These are phyloP conservation scores for Gasterosteus nipponicus DNA, from an alignment of 2,113 vertebrate species.

Conservation along the genomic window DNA sequence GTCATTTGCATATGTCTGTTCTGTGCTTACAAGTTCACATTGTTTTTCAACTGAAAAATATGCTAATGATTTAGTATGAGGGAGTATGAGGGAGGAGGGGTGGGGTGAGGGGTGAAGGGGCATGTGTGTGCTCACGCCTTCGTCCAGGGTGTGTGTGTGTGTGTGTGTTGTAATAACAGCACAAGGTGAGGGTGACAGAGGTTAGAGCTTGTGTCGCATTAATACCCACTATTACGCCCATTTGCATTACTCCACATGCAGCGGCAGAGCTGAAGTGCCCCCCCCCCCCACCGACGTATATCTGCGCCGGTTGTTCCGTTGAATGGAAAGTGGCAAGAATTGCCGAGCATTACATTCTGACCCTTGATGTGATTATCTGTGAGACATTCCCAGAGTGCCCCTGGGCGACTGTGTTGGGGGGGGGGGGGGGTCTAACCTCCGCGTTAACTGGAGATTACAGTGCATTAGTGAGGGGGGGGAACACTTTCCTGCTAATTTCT, in stretches of 20 bases:
- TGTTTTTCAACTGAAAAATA: slow-evolving; percentile 70
- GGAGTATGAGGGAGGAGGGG: background rate
- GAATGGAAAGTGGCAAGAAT: background rate
- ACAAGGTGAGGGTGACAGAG: slow-evolving; percentile 60
- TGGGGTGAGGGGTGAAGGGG: background rate
- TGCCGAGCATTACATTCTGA: background rate
- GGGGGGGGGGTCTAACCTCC: slow-evolving; percentile 30
- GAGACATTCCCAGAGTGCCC: slow-evolving; percentile 35
- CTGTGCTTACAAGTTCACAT: slow-evolving; percentile 65
- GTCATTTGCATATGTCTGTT: slow-evolving; percentile 74
- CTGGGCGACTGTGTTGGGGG: background rate
- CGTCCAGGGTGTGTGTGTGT: background rate
- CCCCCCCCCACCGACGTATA: background rate
- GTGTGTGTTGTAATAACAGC: slow-evolving; percentile 55
- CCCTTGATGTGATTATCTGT: slow-evolving; percentile 20
- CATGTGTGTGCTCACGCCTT: slow-evolving; percentile 25
- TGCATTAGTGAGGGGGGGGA: slow-evolving; percentile 15
- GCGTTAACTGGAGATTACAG: slow-evolving; percentile 45
- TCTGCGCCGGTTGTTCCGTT: slow-evolving; percentile 9
- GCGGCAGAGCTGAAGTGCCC: slow-evolving; percentile 28
- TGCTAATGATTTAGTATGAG: slow-evolving; percentile 60
- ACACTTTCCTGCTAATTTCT: background rate
- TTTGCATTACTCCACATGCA: slow-evolving; percentile 53
- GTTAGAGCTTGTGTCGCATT: slow-evolving; percentile 64
- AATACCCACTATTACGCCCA: slow-evolving; percentile 48